A percentile compares a stretch with the other conserved stretches of the same genome.
Conservation (phyloP, 2,113 vertebrate genomes). For the Charina bottae region DNA sequence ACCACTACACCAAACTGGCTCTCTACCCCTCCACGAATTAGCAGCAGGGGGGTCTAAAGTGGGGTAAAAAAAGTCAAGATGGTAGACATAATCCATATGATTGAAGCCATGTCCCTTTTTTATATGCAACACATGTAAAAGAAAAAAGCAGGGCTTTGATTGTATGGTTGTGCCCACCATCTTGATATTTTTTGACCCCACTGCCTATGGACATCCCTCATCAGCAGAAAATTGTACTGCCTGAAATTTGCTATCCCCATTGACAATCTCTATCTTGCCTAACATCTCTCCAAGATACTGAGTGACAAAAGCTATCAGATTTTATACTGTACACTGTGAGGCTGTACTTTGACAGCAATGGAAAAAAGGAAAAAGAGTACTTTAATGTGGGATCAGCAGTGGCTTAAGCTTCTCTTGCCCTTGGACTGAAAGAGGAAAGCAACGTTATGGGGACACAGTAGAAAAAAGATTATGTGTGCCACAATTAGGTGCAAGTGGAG, state of each 20-base stretch:
- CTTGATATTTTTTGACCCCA: background rate
- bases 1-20: background rate
- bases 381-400: background rate
- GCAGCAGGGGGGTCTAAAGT: background rate
- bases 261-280: too few relatives aligned
- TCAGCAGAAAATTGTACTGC: background rate
- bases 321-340: background rate
- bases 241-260: background rate
- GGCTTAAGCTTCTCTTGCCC: background rate
- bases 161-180: background rate
- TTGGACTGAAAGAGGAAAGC: background rate
- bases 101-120: background rate
- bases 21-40: background rate
- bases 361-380: too few relatives aligned
- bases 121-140: background rate
- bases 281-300: background rate
- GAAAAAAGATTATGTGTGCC: background rate
- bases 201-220: background rate
- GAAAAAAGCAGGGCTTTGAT: background rate
- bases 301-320: background rate
- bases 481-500: background rate
- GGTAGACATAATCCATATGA: background rate
- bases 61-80: background rate
- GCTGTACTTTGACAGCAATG: background rate
- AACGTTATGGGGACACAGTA: background rate